phyloP scores from a whole-genome alignment of 1,140 invertebrate genomes.

The Drosophila aff. region DNA sequence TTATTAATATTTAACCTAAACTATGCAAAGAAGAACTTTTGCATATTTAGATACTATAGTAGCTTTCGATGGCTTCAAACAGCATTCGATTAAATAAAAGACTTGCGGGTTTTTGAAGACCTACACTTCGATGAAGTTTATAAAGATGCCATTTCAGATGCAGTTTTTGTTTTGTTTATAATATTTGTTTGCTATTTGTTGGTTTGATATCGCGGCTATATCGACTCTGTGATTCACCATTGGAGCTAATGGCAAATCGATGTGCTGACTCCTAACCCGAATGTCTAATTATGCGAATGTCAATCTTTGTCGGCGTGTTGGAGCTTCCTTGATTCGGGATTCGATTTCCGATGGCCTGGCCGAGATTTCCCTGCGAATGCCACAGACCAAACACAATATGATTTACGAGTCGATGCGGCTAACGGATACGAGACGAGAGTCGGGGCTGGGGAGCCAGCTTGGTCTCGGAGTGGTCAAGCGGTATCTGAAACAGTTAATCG shows the following conservation, averaged over 20 bases:
- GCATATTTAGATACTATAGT: background rate
- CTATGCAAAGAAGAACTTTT: too few relatives aligned
- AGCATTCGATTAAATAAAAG: background rate
- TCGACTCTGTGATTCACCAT: constrained; percentile 40
- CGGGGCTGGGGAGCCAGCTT: constrained; percentile 16
- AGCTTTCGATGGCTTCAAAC: background rate
- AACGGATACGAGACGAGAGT: constrained; percentile 61
- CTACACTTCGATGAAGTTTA: too few relatives aligned
- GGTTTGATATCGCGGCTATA: constrained; percentile 18
- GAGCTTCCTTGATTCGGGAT: constrained; percentile 4
- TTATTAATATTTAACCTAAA: background rate
- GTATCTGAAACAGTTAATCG: constrained; percentile 82
- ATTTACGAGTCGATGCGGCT: constrained; percentile 73
- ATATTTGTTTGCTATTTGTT: too few relatives aligned
- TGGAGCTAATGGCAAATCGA: constrained; percentile 47
- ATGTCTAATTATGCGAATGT: constrained; percentile 57
- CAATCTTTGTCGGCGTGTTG: constrained; percentile 54
- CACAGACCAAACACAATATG: constrained; percentile 60
- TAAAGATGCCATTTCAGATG: too few relatives aligned
- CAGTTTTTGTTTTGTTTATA: too few relatives aligned
- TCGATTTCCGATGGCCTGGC: constrained; percentile 38
- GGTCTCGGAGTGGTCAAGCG: constrained; percentile 59
- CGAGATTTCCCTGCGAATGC: constrained; percentile 48
- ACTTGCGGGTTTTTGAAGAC: too few relatives aligned
- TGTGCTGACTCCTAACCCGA: constrained; percentile 9